A percentile compares a stretch with the other conserved stretches of the same genome.
phyloP scores from a whole-genome alignment of 2,888 invertebrate genomes.

The Tetragonisca angustula region DNA sequence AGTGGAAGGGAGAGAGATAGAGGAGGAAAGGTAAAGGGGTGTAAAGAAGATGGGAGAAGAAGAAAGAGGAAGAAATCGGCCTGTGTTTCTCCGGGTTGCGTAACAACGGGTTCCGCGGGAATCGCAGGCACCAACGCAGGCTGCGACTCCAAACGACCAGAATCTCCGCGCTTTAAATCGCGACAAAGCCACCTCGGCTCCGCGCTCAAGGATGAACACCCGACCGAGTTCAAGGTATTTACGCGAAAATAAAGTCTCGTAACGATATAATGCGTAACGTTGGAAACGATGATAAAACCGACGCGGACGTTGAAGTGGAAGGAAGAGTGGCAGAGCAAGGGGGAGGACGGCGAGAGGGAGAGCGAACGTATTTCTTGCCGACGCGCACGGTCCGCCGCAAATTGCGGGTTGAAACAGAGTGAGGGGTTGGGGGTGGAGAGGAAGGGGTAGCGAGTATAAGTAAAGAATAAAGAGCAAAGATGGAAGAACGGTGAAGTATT shows the following conservation, averaged over 20 bases:
- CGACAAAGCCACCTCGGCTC: slow-evolving; percentile 28
- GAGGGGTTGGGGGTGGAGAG: too few relatives aligned
- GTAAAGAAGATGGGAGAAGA: neutral
- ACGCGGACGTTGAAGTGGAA: slow-evolving; percentile 10
- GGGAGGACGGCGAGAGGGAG: too few relatives aligned
- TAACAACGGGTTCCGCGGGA: slow-evolving; percentile 4
- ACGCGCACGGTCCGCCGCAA: slow-evolving; percentile 35
- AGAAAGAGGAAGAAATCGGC: neutral
- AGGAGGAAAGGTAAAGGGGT: neutral
- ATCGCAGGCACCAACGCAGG: neutral
- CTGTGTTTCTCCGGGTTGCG: neutral
- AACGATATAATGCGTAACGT: slow-evolving; percentile 54
- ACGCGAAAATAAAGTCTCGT: slow-evolving; percentile 47
- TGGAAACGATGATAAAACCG: slow-evolving; percentile 45
- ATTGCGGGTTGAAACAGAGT: slow-evolving; percentile 42
- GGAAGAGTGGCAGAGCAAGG: too few relatives aligned
- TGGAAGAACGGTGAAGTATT: slow-evolving; percentile 57
- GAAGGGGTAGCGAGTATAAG: slow-evolving; percentile 35
- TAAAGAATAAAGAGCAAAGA: slow-evolving; percentile 56
- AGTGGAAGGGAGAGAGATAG: neutral
- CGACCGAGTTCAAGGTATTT: slow-evolving; percentile 38
- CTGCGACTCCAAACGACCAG: neutral
- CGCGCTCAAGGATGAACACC: slow-evolving; percentile 28
- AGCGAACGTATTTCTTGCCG: slow-evolving; percentile 24
- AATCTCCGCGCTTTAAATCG: slow-evolving; percentile 22